Conservation (phyloP, 2,888 invertebrate genomes). For the Arrhopalites spinosus region DNA sequence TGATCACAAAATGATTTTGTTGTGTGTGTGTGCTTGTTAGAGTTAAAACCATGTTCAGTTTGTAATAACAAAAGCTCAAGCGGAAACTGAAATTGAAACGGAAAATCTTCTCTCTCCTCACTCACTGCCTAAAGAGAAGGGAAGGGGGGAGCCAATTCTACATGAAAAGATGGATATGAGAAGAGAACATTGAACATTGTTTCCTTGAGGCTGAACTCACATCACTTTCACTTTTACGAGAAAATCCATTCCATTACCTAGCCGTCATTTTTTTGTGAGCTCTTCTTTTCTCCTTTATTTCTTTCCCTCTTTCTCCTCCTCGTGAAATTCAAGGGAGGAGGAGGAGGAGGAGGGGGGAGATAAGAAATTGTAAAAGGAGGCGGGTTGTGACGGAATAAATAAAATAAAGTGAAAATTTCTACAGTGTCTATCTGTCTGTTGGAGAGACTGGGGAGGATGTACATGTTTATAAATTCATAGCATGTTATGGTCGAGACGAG, state of each 20-base stretch:
- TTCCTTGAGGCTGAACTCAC: background rate
- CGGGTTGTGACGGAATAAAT: background rate
- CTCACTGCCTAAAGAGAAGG: no score
- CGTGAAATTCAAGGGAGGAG: no score
- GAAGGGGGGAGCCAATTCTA: background rate
- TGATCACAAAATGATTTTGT: no score
- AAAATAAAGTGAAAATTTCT: background rate
- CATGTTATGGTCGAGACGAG: background rate
- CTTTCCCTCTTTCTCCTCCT: no score
- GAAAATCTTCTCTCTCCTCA: no score
- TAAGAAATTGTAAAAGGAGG: background rate
- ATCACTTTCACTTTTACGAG: background rate
- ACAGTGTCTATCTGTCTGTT: no score
- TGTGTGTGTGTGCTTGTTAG: no score
- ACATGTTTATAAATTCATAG: background rate
- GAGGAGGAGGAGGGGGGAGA: background rate
- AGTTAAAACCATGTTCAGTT: no score
- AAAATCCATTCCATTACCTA: slow-evolving; percentile 4
- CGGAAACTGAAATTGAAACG: no score
- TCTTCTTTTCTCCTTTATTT: background rate
- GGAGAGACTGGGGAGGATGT: no score
- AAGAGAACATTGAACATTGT: background rate
- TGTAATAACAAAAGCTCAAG: no score
- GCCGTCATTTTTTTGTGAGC: background rate
- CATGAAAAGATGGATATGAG: background rate